Conservation (phyloP, 2,888 invertebrate genomes). For the Epirrita christyi region DNA sequence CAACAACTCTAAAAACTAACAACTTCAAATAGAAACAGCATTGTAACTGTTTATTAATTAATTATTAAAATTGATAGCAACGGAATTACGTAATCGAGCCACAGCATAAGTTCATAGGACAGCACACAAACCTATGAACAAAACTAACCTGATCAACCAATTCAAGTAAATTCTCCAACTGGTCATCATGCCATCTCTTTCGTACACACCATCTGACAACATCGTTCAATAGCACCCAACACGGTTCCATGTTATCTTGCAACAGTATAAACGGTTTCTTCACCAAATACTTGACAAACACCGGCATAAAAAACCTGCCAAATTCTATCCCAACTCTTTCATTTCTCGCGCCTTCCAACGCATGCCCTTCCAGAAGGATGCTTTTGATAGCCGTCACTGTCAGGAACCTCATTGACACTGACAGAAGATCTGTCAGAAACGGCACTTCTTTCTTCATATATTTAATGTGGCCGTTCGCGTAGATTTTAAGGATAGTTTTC, state of each 20-base stretch:
- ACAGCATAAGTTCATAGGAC: too few species aligned
- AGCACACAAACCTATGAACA: too few species aligned
- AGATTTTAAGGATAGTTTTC: slow-evolving; percentile 14
- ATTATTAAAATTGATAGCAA: too few species aligned
- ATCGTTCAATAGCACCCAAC: slow-evolving; percentile 46
- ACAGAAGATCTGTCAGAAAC: slow-evolving; percentile 45
- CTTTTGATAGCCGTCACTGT: slow-evolving; percentile 37
- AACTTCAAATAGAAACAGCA: too few species aligned
- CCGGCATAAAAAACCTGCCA: slow-evolving; percentile 45
- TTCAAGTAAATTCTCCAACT: slow-evolving; percentile 42
- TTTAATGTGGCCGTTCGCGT: slow-evolving; percentile 8
- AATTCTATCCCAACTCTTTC: slow-evolving; percentile 43
- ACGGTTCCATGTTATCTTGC: slow-evolving; percentile 37
- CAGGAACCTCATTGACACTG: slow-evolving; percentile 45
- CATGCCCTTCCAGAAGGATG: slow-evolving; percentile 34
- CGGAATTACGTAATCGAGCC: too few species aligned
- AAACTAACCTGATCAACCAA: slow-evolving; percentile 54
- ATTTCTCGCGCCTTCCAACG: slow-evolving; percentile 26
- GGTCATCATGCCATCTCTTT: slow-evolving; percentile 40
- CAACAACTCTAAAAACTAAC: too few species aligned
- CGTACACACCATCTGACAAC: slow-evolving; percentile 47
- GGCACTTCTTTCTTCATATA: slow-evolving; percentile 34
- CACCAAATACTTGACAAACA: slow-evolving; percentile 43
- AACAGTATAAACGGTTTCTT: slow-evolving; percentile 44
- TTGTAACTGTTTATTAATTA: too few species aligned